Percentiles rank a stretch among this genome's conserved stretches.
These are phyloP conservation scores for Idaea dimidiata DNA, from an alignment of 2,888 invertebrate genomes.

Conservation along the genomic window DNA sequence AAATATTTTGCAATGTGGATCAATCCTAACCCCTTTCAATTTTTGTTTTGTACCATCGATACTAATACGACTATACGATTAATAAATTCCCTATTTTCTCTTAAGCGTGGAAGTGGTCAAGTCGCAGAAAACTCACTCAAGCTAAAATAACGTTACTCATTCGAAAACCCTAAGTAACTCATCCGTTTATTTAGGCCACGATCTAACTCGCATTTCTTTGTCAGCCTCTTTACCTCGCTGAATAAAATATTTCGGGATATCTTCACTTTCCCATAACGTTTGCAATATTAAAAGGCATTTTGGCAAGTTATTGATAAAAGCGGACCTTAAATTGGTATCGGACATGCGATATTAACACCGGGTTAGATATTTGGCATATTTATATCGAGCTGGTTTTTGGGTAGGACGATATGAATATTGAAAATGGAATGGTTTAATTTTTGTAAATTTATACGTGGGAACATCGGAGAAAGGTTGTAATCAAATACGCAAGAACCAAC, in stretches of 20 bases:
- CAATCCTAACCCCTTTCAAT: no score
- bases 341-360: conserved; percentile 4
- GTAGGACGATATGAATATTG: neutral
- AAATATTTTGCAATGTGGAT: no score
- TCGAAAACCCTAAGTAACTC: conserved; percentile 40
- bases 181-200: conserved; percentile 69
- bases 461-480: neutral
- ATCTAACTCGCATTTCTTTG: conserved; percentile 75
- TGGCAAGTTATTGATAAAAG: conserved; percentile 53
- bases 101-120: neutral
- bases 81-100: no score
- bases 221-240: conserved; percentile 70
- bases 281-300: conserved; percentile 59
- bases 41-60: no score
- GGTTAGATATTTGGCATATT: neutral
- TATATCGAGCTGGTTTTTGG: neutral
- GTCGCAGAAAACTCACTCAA: neutral
- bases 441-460: neutral
- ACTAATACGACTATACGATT: no score
- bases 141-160: conserved; percentile 12
- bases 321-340: conserved; percentile 36
- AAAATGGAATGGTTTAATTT: neutral
- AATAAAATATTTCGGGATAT: conserved; percentile 76
- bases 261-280: conserved; percentile 54
- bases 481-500: neutral